Percentiles rank a stretch among this genome's conserved stretches.
Evolutionary conservation across 2,113 vertebrate genomes (phyloP).

Genomic region (Porphyrio hochstetteri): DNA sequence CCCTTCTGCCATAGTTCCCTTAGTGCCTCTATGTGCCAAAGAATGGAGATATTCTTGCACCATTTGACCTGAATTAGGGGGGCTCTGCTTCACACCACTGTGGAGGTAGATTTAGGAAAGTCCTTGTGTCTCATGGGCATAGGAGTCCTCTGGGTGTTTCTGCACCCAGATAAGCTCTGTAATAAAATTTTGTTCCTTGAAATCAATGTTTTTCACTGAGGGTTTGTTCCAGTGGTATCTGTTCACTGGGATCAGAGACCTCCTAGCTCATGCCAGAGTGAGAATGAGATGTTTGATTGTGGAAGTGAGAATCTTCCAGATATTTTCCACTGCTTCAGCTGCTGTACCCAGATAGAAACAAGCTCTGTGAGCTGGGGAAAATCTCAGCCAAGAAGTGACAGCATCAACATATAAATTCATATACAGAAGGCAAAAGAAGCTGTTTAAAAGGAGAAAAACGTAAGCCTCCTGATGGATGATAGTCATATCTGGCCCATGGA

Average conservation of each 20-base stretch:
- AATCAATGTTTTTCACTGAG: not conserved
- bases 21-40: not conserved
- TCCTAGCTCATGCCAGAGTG: not conserved
- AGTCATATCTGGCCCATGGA: not conserved
- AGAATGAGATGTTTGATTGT: not conserved
- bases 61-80: not conserved
- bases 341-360: not conserved
- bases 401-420: not conserved
- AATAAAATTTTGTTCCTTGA: not conserved
- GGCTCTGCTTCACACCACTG: not conserved
- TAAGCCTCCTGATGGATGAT: not conserved
- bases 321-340: not conserved
- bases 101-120: not conserved
- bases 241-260: not conserved
- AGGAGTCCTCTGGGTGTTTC: not conserved
- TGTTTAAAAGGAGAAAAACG: not conserved
- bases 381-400: not conserved
- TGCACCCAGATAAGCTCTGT: not conserved
- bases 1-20: not conserved
- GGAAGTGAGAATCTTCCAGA: not conserved
- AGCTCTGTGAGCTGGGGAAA: not conserved
- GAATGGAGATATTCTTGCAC: not conserved
- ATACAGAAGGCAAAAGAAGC: not conserved
- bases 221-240: not conserved
- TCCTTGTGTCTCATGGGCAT: not conserved